These are phyloP conservation scores for Eupithecia inturbata DNA, from an alignment of 2,888 invertebrate species.

Conservation along the genomic window DNA sequence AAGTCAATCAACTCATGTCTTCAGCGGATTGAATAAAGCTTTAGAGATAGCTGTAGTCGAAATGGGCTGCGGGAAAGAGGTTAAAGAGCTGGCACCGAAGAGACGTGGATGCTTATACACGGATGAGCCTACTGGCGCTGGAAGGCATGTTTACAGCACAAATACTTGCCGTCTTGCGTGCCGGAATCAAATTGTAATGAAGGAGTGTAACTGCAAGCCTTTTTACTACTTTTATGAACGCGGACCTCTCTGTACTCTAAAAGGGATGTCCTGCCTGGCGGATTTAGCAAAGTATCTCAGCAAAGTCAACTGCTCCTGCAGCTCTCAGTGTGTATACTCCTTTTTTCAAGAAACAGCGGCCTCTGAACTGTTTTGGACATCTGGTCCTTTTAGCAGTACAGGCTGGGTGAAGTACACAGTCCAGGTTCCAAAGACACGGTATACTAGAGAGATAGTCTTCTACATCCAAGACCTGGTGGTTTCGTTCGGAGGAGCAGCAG, in stretches of 20 bases:
- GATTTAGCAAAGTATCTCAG: constrained; percentile 31
- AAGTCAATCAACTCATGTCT: constrained; percentile 59
- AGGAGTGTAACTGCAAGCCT: constrained; percentile 84
- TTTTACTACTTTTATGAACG: constrained; percentile 85
- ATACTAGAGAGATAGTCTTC: constrained; percentile 7
- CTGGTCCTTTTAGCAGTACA: neutral
- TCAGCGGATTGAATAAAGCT: constrained; percentile 64
- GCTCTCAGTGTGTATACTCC: constrained; percentile 9
- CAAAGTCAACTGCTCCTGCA: constrained; percentile 20
- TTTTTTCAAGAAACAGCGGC: neutral
- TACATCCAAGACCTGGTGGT: neutral
- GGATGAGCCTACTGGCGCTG: constrained; percentile 36
- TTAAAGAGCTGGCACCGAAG: constrained; percentile 70
- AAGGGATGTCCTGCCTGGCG: constrained; percentile 82
- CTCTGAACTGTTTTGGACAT: neutral
- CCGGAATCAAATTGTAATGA: constrained; percentile 75
- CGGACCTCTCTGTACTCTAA: constrained; percentile 76
- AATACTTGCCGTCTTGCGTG: constrained; percentile 84
- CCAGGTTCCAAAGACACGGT: constrained; percentile 3
- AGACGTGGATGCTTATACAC: constrained; percentile 83
- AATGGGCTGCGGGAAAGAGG: constrained; percentile 74
- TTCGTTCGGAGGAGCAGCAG: constrained; percentile 5
- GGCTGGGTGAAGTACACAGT: constrained; percentile 7
- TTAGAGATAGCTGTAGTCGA: constrained; percentile 73
- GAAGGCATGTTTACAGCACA: constrained; percentile 84